These are phyloP conservation scores for Agrochola macilenta DNA, from an alignment of 2,888 invertebrate species.

Conservation along the genomic window DNA sequence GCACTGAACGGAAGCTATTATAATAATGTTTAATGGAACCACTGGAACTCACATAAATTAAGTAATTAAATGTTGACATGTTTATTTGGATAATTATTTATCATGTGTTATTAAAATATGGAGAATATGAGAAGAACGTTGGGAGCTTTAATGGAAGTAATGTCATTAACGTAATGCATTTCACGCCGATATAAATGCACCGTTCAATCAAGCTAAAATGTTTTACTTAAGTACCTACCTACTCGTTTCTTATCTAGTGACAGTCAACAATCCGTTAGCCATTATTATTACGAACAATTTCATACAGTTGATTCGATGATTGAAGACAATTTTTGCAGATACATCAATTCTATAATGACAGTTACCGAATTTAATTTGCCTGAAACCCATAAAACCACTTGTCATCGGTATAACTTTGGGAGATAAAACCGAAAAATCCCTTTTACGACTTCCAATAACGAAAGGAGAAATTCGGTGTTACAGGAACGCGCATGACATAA, in stretches of 20 bases:
- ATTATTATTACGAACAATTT: not conserved
- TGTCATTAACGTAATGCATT: conserved; percentile 55
- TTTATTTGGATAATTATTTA: conserved; percentile 7
- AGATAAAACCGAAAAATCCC: conserved; percentile 69
- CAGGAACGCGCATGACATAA: conserved; percentile 77
- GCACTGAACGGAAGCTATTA: not conserved
- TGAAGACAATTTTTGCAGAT: conserved; percentile 1
- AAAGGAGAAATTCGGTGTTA: conserved; percentile 75
- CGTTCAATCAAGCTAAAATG: conserved; percentile 51
- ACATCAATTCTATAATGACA: conserved; percentile 44
- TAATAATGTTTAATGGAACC: not conserved
- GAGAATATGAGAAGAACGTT: not conserved
- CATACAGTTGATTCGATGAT: not conserved
- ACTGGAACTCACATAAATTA: not conserved
- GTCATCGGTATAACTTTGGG: conserved; percentile 60
- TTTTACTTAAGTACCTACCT: conserved; percentile 13
- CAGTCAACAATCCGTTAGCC: no score
- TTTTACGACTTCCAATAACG: conserved; percentile 80
- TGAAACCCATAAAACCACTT: conserved; percentile 61
- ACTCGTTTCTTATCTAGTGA: not conserved
- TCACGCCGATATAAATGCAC: conserved; percentile 14
- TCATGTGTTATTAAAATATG: conserved; percentile 28
- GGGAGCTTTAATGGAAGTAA: conserved; percentile 24
- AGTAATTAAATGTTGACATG: conserved; percentile 22
- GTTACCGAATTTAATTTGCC: conserved; percentile 56